phyloP scores from a whole-genome alignment of 2,797 vertebrate species.

The Acanthornis magna region DNA sequence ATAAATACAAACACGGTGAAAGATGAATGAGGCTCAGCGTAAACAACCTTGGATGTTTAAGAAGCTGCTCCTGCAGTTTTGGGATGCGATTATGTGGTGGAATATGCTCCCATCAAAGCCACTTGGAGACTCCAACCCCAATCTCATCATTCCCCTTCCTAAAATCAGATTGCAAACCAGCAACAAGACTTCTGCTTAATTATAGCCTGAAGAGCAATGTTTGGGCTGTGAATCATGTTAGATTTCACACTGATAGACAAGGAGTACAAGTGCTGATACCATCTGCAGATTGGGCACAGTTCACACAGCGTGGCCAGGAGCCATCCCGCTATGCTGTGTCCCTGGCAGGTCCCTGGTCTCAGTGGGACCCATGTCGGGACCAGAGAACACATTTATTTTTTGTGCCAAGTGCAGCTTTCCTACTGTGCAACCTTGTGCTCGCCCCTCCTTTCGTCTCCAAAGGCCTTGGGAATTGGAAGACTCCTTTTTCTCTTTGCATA shows the following conservation, averaged over 20 bases:
- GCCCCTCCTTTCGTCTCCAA: neutral
- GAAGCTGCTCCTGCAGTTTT: neutral
- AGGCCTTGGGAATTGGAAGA: constrained; percentile 16
- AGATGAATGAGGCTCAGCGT: neutral
- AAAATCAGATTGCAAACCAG: constrained; percentile 58
- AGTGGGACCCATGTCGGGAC: rapidly evolving
- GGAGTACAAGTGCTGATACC: constrained; percentile 41
- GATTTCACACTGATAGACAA: constrained; percentile 26
- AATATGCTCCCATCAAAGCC: neutral
- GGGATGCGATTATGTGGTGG: neutral
- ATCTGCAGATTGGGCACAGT: neutral
- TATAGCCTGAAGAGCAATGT: constrained; percentile 67
- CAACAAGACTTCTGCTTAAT: constrained; percentile 63
- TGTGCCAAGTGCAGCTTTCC: neutral
- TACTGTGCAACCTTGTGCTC: rapidly evolving
- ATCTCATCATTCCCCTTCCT: constrained; percentile 44
- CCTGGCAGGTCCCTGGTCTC: neutral
- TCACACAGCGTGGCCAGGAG: neutral
- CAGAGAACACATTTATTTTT: neutral
- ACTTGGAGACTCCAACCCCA: neutral
- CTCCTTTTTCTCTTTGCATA: constrained; percentile 39
- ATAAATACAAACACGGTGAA: neutral
- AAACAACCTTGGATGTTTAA: neutral
- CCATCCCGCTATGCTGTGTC: rapidly evolving
- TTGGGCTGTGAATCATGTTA: constrained; percentile 66